Conservation (phyloP, 2,797 vertebrate species). For the Enteromius treurensis region DNA sequence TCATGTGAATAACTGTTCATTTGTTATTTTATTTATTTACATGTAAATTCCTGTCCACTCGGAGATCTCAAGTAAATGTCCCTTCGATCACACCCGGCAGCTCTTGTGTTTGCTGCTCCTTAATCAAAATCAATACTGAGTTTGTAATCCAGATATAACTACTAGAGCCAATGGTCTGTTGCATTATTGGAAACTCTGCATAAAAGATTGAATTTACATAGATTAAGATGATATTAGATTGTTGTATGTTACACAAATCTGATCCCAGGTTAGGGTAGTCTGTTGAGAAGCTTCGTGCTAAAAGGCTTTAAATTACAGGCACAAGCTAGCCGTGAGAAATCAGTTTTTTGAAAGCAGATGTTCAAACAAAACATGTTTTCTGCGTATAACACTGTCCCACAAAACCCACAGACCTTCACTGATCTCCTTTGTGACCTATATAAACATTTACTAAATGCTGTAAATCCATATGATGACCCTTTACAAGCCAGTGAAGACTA, state of each 20-base stretch:
- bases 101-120: neutral
- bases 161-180: neutral
- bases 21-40: too few species aligned
- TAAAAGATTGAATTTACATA: too few species aligned
- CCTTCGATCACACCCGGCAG: too few species aligned
- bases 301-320: neutral
- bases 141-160: neutral
- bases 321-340: neutral
- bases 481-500: neutral
- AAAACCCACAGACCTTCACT: neutral
- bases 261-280: neutral
- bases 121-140: neutral
- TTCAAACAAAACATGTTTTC: conserved; percentile 5
- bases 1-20: too few species aligned
- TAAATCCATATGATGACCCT: neutral
- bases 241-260: neutral
- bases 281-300: neutral
- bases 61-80: neutral
- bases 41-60: neutral
- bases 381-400: neutral
- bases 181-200: neutral
- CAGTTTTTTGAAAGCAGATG: neutral
- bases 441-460: neutral
- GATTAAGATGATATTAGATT: neutral
- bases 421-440: neutral